Percentiles rank a stretch among this genome's conserved stretches.
phyloP scores from a whole-genome alignment of 2,113 vertebrate genomes.

The Macaca fascicularis region T2T-MFA8v1.1 NC_088392.1:72756001-72756500 shows the following conservation, averaged over 20 bases:
- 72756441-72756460: neutral
- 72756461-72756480: neutral
- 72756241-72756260: neutral
- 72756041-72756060: constrained; percentile 57
- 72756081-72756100: neutral
- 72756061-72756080: constrained; percentile 13
- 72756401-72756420: neutral
- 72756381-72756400: neutral
- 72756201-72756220: neutral
- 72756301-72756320: neutral
- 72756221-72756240: neutral
- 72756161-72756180: neutral
- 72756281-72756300: neutral
- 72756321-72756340: neutral
- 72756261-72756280: neutral
- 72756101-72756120: neutral
- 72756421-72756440: neutral
- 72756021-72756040: too few relatives aligned
- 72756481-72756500: neutral
- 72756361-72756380: neutral
- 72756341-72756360: neutral
- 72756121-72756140: constrained; percentile 30
- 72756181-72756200: neutral
- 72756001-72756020: too few relatives aligned
- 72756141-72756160: constrained; percentile 31